Base-by-base conservation (phyloP, 2,797 vertebrate species). In the Hyperoplus immaculatus region DNA sequence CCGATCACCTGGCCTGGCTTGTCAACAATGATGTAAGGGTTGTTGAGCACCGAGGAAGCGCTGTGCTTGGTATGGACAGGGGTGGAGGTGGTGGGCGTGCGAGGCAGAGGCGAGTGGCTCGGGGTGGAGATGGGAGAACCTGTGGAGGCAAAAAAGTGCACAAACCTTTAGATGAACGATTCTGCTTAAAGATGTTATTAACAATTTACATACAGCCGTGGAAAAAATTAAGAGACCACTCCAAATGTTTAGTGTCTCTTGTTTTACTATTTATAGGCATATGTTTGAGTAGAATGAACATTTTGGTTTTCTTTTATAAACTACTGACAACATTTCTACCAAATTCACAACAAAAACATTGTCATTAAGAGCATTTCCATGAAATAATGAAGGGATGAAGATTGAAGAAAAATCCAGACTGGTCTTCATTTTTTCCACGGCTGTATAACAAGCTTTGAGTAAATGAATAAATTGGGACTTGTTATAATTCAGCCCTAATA, bases 51-150 rank as follows among this genome's bases (percentile, higher is more conserved):
- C 53, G 97, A 96, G 16, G 95, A 97, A 66, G 95, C 92, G 84
- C 95, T 93, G 91, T 96, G 96, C 93, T 99, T 99, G 96, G 95
- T 95, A 87, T 97, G 97, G 78, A 96, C 95, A 46, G 98, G 97
- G 71, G 97, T 97, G 84, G 97, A 97, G 71, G 93, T 93, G 76
- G 96, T 94, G 80, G 97, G 96, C 29, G 97, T 98, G 81, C 97
- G 96, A 54, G 95, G 94, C 85, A 99, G 94, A 3, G 98, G 97
- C 90, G 97, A 99, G 88, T 97, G 97, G 92, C 97, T 97, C 67
- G 97, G 98, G 62, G 97, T 98, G 83, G 97, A 99, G 93, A 99
- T 97, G 77, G 98, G 97, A 85, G 98, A 99, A 78, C 98, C 98
- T 99, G 95, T n/a, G 75, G 41, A 41, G 50, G 39, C 29, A 29